Evolutionary conservation across 1,140 invertebrate genomes (phyloP).

Genomic region (Nilaparvata lugens): DNA sequence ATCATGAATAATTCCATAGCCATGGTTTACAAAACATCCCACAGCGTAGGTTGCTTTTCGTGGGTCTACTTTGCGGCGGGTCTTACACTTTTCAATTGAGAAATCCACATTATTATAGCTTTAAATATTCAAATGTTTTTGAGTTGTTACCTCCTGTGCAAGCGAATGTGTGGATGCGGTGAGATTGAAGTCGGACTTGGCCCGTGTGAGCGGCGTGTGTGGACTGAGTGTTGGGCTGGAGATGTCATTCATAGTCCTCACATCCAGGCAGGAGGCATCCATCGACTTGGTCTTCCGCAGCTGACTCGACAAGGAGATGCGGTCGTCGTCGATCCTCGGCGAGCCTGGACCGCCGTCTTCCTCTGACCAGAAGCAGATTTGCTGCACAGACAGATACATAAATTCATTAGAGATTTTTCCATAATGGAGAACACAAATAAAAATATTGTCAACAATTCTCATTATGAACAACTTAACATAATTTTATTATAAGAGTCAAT

Average conservation of each 20-base stretch:
- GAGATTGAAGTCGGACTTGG: slow-evolving; percentile 79
- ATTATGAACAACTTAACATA: no score
- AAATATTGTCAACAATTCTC: no score
- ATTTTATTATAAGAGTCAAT: no score
- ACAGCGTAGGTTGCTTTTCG: no score
- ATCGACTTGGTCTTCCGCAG: slow-evolving; percentile 78
- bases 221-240: slow-evolving; percentile 31
- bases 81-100: no score
- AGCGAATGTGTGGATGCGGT: slow-evolving; percentile 52
- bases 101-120: no score
- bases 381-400: slow-evolving; percentile 38
- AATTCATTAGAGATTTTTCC: neutral
- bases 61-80: no score
- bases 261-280: slow-evolving; percentile 75
- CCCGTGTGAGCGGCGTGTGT: slow-evolving; percentile 44
- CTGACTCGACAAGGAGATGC: slow-evolving; percentile 55
- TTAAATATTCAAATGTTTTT: no score
- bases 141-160: slow-evolving; percentile 46
- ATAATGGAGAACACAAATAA: neutral
- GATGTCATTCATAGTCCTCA: slow-evolving; percentile 56
- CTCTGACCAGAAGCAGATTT: slow-evolving; percentile 65
- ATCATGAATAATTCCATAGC: no score
- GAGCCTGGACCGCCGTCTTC: slow-evolving; percentile 57
- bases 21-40: no score
- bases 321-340: slow-evolving; percentile 47